Conservation (phyloP, 2,113 vertebrate species). For the Pycnonotus jocosus region DNA sequence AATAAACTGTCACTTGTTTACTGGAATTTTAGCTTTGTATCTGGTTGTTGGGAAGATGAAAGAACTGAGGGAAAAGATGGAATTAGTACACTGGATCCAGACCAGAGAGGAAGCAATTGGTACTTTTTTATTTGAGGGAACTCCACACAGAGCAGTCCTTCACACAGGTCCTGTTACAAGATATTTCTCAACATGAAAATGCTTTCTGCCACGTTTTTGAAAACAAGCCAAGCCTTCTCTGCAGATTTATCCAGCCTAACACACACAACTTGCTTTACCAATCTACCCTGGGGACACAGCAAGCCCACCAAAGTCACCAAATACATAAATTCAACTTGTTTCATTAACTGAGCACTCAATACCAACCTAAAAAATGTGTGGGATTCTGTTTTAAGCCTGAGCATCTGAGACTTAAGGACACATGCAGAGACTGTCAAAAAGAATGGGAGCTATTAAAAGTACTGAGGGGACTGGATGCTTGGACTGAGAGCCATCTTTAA, state of each 20-base stretch:
- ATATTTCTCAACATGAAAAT: background rate
- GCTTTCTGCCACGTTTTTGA: background rate
- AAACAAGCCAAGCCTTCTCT: background rate
- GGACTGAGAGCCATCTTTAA: background rate
- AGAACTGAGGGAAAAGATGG: background rate
- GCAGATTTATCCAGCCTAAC: background rate
- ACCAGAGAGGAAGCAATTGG: background rate
- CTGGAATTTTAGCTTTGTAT: background rate
- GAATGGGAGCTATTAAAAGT: background rate
- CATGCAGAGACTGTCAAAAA: background rate
- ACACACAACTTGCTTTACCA: background rate
- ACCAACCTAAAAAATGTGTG: background rate
- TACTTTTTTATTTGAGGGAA: background rate
- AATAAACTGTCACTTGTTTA: background rate
- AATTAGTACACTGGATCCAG: background rate
- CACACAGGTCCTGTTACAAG: accelerated
- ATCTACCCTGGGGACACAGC: background rate
- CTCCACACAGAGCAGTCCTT: background rate
- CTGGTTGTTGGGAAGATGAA: background rate
- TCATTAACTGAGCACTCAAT: background rate
- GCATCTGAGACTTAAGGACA: background rate
- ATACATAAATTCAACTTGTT: background rate
- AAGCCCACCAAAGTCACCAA: background rate
- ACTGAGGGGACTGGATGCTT: background rate
- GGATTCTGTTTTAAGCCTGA: background rate